These are phyloP conservation scores for Microcaecilia unicolor DNA, from an alignment of 2,797 vertebrate species.

Conservation along the genomic window DNA sequence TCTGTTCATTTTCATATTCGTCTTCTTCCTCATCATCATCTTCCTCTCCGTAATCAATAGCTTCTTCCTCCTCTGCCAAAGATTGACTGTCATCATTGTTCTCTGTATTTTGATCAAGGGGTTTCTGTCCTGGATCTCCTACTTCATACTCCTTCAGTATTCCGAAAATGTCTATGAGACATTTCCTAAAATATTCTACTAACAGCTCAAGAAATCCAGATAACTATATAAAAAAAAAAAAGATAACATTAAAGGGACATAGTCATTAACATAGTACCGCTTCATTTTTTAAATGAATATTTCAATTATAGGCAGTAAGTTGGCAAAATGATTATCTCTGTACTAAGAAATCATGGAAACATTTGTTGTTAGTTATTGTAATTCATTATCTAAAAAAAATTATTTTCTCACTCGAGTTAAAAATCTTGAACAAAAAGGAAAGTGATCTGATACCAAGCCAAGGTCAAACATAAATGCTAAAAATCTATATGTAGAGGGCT, in stretches of 20 bases:
- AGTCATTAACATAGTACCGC: too few relatives aligned
- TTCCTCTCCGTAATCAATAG: slow-evolving; percentile 41
- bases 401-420: too few relatives aligned
- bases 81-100: slow-evolving; percentile 39
- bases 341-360: too few relatives aligned
- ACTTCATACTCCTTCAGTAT: slow-evolving; percentile 94
- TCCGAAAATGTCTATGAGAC: slow-evolving; percentile 94
- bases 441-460: too few relatives aligned
- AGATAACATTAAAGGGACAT: slow-evolving; percentile 10
- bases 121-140: slow-evolving; percentile 73
- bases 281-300: too few relatives aligned
- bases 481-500: too few relatives aligned
- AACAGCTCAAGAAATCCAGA: slow-evolving; percentile 94
- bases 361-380: too few relatives aligned
- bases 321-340: too few relatives aligned
- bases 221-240: slow-evolving; percentile 60
- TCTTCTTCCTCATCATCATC: slow-evolving; percentile 40
- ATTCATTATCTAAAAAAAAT: too few relatives aligned
- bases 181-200: slow-evolving; percentile 93
- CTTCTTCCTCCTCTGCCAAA: slow-evolving; percentile 41
- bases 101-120: slow-evolving; percentile 41
- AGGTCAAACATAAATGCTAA: too few relatives aligned
- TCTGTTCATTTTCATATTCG: slow-evolving; percentile 23
- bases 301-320: too few relatives aligned
- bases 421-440: too few relatives aligned